phyloP scores from a whole-genome alignment of 2,797 vertebrate species.

The Dallia pectoralis region DNA sequence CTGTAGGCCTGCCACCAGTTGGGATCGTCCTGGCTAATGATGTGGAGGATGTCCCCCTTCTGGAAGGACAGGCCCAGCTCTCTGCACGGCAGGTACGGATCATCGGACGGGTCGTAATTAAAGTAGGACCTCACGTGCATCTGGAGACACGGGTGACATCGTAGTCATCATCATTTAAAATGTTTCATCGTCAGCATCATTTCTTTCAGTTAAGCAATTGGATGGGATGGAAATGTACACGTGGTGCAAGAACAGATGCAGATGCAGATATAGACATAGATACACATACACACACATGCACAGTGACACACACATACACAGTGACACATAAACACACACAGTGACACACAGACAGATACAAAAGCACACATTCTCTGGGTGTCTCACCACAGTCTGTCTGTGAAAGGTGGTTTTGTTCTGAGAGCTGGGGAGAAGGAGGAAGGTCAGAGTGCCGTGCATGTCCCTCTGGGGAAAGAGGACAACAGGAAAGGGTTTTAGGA shows the following conservation, averaged over 20 bases:
- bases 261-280: constrained; percentile 27
- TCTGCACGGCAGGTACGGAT: constrained; percentile 95
- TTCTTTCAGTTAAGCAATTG: neutral
- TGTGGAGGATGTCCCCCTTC: constrained; percentile 97
- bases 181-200: neutral
- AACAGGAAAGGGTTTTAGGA: neutral
- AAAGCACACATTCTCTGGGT: constrained; percentile 19
- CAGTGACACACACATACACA: constrained; percentile 9
- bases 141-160: constrained; percentile 65
- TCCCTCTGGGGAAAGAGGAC: constrained; percentile 78
- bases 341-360: constrained; percentile 22
- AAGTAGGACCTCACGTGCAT: constrained; percentile 95
- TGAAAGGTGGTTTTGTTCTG: constrained; percentile 82
- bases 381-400: constrained; percentile 92
- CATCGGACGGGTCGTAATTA: constrained; percentile 96
- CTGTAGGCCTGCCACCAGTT: constrained; percentile 99
- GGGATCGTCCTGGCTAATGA: constrained; percentile 97
- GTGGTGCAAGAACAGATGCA: neutral
- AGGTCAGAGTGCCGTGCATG: constrained; percentile 94
- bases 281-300: constrained; percentile 12
- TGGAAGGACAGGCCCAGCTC: constrained; percentile 96
- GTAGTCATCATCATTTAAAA: neutral
- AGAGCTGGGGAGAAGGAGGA: constrained; percentile 91
- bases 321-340: constrained; percentile 18
- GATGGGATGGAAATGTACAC: neutral